Evolutionary conservation across 2,797 vertebrate genomes (phyloP).

Genomic region (Urocyon cinereoargenteus): DNA sequence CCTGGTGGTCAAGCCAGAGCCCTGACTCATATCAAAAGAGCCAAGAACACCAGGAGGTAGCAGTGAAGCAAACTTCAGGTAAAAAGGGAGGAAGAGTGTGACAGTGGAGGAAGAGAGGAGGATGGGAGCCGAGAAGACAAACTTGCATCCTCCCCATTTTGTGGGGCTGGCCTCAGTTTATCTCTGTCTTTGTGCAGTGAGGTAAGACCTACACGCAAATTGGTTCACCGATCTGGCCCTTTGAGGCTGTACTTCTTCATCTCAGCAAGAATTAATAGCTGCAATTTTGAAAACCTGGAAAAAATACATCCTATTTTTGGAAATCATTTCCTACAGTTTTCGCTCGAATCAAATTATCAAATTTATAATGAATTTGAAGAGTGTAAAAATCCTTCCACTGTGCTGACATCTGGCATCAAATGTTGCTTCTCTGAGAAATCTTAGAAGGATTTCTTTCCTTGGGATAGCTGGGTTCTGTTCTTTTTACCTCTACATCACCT

Average conservation of each 20-base stretch:
- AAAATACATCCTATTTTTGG: neutral
- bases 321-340: neutral
- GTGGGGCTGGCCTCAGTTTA: rapidly evolving
- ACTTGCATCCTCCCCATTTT: neutral
- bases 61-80: neutral
- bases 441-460: neutral
- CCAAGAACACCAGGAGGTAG: neutral
- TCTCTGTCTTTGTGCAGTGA: neutral
- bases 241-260: neutral
- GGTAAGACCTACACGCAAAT: neutral
- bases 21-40: neutral
- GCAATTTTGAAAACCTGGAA: neutral
- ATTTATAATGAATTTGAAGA: neutral
- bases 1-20: neutral
- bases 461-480: neutral
- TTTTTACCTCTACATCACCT: neutral
- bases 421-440: neutral
- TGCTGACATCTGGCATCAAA: neutral
- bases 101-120: neutral
- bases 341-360: neutral
- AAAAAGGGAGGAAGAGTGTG: neutral
- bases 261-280: neutral
- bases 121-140: neutral
- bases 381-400: neutral
- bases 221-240: neutral